Percentiles rank a stretch among this genome's conserved stretches.
Evolutionary conservation across 2,797 vertebrate species (phyloP).

Genomic region (Gymnoscopelus microlampas): DNA sequence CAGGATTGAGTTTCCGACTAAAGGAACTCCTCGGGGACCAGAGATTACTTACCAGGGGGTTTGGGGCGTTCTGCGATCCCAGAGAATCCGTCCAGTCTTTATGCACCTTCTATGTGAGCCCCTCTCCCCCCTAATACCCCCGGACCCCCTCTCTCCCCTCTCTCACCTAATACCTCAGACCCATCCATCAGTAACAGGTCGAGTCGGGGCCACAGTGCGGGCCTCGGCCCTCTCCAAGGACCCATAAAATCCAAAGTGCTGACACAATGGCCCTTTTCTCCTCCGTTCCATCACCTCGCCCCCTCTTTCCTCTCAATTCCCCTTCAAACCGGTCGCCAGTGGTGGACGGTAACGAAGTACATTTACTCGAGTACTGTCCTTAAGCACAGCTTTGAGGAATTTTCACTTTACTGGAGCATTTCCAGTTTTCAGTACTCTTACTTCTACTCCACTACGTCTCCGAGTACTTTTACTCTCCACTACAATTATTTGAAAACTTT

Average conservation of each 20-base stretch:
- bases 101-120: too few relatives aligned
- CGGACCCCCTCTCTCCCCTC: slow-evolving; percentile 41
- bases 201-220: slow-evolving; percentile 63
- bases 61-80: too few relatives aligned
- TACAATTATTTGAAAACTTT: too few relatives aligned
- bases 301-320: not conserved
- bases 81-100: not conserved
- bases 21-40: slow-evolving; percentile 43
- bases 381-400: too few relatives aligned
- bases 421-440: too few relatives aligned
- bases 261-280: slow-evolving; percentile 79
- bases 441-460: too few relatives aligned
- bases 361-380: too few relatives aligned
- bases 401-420: too few relatives aligned
- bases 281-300: slow-evolving; percentile 8
- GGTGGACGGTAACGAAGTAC: too few relatives aligned
- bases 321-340: too few relatives aligned
- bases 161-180: slow-evolving; percentile 64
- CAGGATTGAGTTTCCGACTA: slow-evolving; percentile 59
- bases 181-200: slow-evolving; percentile 75
- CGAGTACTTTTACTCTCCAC: too few relatives aligned
- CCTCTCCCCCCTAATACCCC: slow-evolving; percentile 2
- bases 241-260: slow-evolving; percentile 79
- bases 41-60: slow-evolving; percentile 51
- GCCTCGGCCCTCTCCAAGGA: slow-evolving; percentile 66